Evolutionary conservation across 2,113 vertebrate genomes (phyloP).

Genomic region (Hystrix brachyura): DNA sequence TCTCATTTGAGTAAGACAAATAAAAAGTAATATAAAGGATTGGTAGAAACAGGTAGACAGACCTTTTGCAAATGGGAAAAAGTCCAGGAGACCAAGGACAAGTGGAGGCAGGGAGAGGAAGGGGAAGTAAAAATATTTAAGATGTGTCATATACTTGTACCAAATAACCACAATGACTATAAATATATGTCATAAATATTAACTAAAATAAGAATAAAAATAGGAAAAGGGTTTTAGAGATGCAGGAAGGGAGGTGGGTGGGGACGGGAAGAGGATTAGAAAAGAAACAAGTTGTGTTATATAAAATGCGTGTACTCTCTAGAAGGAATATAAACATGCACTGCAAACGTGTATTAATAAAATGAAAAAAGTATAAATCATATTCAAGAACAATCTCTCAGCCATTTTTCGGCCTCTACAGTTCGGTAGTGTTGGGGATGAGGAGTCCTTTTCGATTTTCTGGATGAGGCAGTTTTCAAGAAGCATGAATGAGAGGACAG

Average conservation of each 20-base stretch:
- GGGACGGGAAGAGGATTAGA: neutral
- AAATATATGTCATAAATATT: neutral
- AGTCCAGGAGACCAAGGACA: neutral
- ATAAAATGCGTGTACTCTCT: neutral
- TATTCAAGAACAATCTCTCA: neutral
- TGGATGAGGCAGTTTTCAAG: constrained; percentile 27
- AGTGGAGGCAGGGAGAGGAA: neutral
- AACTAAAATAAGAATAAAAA: neutral
- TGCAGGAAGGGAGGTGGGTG: neutral
- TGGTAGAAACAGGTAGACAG: neutral
- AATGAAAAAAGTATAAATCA: neutral
- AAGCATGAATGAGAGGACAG: neutral
- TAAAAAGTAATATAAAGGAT: neutral
- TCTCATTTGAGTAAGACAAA: neutral
- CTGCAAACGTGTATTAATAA: neutral
- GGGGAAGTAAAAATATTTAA: neutral
- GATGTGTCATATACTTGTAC: neutral
- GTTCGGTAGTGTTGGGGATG: neutral
- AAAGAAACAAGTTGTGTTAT: neutral
- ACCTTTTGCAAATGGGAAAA: neutral
- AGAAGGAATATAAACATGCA: neutral
- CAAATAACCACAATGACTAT: neutral
- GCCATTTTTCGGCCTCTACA: neutral
- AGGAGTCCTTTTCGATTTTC: neutral
- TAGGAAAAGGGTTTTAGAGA: neutral